A percentile compares a stretch with the other conserved stretches of the same genome.
These are phyloP conservation scores for Bradypus variegatus DNA, from an alignment of 2,797 vertebrate genomes.

Conservation along the genomic window DNA sequence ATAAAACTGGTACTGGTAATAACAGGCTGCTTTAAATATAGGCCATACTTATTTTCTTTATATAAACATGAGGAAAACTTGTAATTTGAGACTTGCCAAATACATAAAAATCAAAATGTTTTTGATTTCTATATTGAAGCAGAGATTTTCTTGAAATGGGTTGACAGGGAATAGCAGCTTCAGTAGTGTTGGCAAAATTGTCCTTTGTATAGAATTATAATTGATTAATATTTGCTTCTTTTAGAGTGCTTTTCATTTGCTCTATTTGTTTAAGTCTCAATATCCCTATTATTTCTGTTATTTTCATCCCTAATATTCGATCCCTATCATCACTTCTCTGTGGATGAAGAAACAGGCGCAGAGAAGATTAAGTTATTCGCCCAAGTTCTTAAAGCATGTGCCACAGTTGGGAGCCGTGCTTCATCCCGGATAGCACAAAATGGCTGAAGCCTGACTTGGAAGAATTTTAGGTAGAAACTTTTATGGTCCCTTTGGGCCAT, in stretches of 20 bases:
- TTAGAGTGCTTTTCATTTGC: background rate
- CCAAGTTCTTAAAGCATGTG: background rate
- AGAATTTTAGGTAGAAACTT: slow-evolving; percentile 7
- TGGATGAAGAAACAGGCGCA: background rate
- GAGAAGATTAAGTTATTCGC: background rate
- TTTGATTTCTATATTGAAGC: background rate
- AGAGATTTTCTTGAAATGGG: background rate
- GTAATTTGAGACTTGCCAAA: background rate
- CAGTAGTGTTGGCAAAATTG: background rate
- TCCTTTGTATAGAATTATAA: background rate
- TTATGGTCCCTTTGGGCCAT: background rate
- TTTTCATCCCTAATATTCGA: no score
- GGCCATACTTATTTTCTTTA: slow-evolving; percentile 17
- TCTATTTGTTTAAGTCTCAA: slow-evolving; percentile 11
- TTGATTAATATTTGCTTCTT: background rate
- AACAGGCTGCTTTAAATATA: background rate
- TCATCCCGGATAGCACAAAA: background rate
- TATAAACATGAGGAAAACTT: background rate
- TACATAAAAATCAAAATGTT: background rate
- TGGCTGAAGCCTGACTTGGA: background rate
- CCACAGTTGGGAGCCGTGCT: background rate
- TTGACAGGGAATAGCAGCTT: background rate
- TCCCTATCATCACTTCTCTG: background rate
- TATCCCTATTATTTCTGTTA: background rate
- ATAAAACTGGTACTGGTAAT: background rate